Evolutionary conservation across 2,797 vertebrate genomes (phyloP).

Genomic region (Fistularia tabacaria): DNA sequence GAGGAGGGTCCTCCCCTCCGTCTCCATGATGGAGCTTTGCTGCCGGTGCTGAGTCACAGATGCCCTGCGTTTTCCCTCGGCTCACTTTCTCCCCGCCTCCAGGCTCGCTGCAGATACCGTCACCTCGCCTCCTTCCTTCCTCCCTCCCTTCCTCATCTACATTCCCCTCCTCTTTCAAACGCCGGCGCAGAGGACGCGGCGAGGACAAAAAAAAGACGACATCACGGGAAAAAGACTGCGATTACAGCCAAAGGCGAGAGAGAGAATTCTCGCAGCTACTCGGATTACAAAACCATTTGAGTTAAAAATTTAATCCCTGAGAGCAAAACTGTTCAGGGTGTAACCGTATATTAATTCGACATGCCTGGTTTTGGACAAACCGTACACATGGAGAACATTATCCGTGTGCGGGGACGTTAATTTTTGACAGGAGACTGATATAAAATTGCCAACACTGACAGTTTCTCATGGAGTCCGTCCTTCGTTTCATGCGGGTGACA

Average conservation of each 20-base stretch:
- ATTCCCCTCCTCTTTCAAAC: background rate
- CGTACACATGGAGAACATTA: too few species aligned
- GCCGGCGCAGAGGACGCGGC: constrained; percentile 2
- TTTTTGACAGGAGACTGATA: too few species aligned
- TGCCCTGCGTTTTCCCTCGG: background rate
- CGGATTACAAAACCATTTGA: background rate
- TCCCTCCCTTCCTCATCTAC: constrained; percentile 8
- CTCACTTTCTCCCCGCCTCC: constrained; percentile 2
- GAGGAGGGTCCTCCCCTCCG: constrained; percentile 16
- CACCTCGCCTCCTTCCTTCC: background rate
- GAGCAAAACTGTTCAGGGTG: too few species aligned
- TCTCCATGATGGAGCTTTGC: constrained; percentile 2
- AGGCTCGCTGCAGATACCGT: background rate
- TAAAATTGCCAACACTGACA: too few species aligned
- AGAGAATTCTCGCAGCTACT: background rate
- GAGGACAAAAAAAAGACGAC: constrained; percentile 9
- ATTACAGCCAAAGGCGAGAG: too few species aligned
- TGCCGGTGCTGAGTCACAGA: constrained; percentile 57
- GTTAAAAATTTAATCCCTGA: too few species aligned
- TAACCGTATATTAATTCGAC: too few species aligned
- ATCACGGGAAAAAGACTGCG: background rate
- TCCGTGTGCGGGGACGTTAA: too few species aligned
- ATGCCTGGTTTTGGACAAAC: too few species aligned
- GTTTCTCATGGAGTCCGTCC: too few species aligned
- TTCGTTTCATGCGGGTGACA: too few species aligned